Conservation (phyloP, 1,140 invertebrate genomes). For the Octopus sinensis region DNA sequence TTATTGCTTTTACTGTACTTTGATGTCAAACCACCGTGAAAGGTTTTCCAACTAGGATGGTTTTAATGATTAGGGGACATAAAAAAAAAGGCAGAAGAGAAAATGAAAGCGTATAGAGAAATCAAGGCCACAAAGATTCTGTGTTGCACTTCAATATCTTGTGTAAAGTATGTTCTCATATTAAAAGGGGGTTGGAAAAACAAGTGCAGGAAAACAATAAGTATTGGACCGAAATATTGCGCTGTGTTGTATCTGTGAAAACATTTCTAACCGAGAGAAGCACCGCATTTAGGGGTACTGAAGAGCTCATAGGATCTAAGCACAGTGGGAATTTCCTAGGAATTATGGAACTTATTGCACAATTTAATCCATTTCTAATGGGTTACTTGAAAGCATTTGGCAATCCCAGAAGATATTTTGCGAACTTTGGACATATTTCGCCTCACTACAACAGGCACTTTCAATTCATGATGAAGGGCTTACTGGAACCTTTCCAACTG, state of each 20-base stretch:
- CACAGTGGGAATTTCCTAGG: conserved; percentile 7
- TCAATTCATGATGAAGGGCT: conserved; percentile 1
- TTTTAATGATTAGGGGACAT: not conserved
- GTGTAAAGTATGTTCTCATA: not conserved
- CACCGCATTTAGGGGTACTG: not conserved
- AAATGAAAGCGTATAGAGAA: not conserved
- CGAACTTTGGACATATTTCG: not conserved
- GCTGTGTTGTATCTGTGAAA: not conserved
- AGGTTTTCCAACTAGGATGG: conserved; percentile 1
- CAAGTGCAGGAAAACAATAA: not conserved
- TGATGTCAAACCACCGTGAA: not conserved
- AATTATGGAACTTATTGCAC: conserved; percentile 8
- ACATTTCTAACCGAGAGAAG: not conserved
- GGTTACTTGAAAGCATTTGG: conserved; percentile 12
- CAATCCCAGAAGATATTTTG: conserved; percentile 12
- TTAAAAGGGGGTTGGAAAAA: not conserved
- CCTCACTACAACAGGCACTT: not conserved
- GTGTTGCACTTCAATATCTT: not conserved
- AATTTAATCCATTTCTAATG: conserved; percentile 10
- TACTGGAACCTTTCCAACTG: not conserved
- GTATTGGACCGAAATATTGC: conserved; percentile 1
- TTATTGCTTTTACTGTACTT: conserved; percentile 8
- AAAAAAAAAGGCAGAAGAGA: not conserved
- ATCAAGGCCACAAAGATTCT: not conserved
- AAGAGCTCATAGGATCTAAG: conserved; percentile 5